Conservation (phyloP, 2,888 invertebrate species). For the Anthrax anthrax region DNA sequence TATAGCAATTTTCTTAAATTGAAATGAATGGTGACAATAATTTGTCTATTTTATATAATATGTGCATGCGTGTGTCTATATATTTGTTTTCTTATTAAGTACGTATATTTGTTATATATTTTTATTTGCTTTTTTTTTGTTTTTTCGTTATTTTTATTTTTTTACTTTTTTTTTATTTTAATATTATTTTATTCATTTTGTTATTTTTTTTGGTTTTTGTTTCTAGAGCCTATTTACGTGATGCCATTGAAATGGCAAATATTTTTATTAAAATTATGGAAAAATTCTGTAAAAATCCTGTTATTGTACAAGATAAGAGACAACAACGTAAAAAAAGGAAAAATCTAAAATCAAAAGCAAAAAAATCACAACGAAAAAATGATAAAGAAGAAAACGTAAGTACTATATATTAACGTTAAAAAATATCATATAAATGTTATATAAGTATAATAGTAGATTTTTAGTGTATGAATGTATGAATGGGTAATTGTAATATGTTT, state of each 20-base stretch:
- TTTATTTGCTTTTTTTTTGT: not conserved
- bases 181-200: not conserved
- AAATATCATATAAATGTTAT: no score
- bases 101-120: not conserved
- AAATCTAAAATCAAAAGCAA: constrained; percentile 20
- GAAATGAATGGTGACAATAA: not conserved
- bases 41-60: not conserved
- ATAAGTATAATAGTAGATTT: no score
- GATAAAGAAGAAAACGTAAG: constrained; percentile 21
- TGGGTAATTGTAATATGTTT: no score
- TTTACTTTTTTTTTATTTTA: not conserved
- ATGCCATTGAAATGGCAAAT: constrained; percentile 80
- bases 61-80: no score
- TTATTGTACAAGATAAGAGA: constrained; percentile 57
- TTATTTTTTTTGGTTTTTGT: not conserved
- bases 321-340: constrained; percentile 18
- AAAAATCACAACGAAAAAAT: constrained; percentile 29
- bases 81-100: no score
- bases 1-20: not conserved
- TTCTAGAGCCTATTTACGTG: constrained; percentile 61
- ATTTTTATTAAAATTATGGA: constrained; percentile 85
- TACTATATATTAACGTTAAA: no score
- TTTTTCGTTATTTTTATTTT: not conserved
- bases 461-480: no score
- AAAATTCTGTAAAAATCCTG: constrained; percentile 44